These are phyloP conservation scores for Lycaena phlaeas DNA, from an alignment of 2,888 invertebrate species.

Conservation along the genomic window DNA sequence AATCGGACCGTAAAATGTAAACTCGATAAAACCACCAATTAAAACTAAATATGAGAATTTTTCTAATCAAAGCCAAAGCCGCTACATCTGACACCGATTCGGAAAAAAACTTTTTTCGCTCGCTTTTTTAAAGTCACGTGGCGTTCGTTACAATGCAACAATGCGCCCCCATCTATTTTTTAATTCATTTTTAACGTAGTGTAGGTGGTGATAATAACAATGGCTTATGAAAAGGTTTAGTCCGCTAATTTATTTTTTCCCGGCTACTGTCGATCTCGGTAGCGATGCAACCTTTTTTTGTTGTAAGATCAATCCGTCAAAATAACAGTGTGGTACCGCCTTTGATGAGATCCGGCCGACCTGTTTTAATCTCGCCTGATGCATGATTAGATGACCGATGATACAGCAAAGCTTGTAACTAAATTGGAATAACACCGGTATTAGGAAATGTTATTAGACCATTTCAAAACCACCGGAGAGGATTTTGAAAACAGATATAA, in stretches of 20 bases:
- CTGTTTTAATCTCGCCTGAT: slow-evolving; percentile 70
- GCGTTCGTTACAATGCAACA: slow-evolving; percentile 51
- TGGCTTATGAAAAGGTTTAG: slow-evolving; percentile 72
- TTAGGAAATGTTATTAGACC: slow-evolving; percentile 26
- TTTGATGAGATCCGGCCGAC: slow-evolving; percentile 67
- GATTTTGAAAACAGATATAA: slow-evolving; percentile 2
- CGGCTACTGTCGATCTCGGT: slow-evolving; percentile 71
- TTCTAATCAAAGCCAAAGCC: slow-evolving; percentile 69
- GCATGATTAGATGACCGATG: slow-evolving; percentile 71
- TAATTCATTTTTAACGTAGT: slow-evolving; percentile 35
- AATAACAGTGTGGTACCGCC: slow-evolving; percentile 74
- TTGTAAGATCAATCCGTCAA: slow-evolving; percentile 71
- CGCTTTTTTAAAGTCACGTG: slow-evolving; percentile 22
- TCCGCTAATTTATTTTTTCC: slow-evolving; percentile 73
- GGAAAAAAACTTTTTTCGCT: slow-evolving; percentile 53
- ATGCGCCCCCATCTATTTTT: slow-evolving; percentile 29
- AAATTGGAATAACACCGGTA: slow-evolving; percentile 58
- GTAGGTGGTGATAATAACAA: slow-evolving; percentile 70
- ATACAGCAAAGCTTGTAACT: slow-evolving; percentile 64
- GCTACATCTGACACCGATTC: slow-evolving; percentile 66
- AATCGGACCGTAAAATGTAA: slow-evolving; percentile 72
- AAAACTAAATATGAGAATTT: slow-evolving; percentile 73
- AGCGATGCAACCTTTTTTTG: slow-evolving; percentile 68
- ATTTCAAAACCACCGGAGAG: background rate
- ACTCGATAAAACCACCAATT: slow-evolving; percentile 74